A percentile compares a stretch with the other conserved stretches of the same genome.
These are phyloP conservation scores for Phaethornis superciliosus DNA, from an alignment of 2,113 vertebrate species.

Conservation along the genomic window DNA sequence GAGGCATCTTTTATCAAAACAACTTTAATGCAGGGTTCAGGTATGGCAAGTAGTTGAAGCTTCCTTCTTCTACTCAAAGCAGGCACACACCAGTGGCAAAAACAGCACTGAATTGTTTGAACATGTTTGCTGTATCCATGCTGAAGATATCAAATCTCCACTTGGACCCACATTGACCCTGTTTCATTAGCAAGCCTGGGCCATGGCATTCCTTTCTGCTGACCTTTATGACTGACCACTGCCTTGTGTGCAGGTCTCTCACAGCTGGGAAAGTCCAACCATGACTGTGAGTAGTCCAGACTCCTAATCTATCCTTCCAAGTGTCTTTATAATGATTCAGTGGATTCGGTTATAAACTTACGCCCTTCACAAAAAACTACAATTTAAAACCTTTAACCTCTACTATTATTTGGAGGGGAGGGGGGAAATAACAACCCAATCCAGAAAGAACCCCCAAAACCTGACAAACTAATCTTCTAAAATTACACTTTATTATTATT, in stretches of 20 bases:
- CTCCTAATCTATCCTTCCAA: neutral
- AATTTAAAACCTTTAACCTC: neutral
- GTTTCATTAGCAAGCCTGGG: neutral
- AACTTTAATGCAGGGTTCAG: neutral
- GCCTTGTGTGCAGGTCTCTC: neutral
- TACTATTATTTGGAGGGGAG: neutral
- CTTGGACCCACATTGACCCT: neutral
- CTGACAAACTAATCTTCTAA: neutral
- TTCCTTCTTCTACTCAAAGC: no score
- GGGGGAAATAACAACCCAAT: rapidly evolving
- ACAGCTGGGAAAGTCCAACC: neutral
- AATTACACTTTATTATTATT: neutral
- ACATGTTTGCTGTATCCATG: neutral
- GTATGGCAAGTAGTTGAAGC: neutral
- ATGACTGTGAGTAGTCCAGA: neutral
- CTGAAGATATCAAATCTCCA: neutral
- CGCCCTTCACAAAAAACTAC: neutral
- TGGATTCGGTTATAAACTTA: neutral
- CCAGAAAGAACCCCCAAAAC: neutral
- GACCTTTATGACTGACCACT: neutral
- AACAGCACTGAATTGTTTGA: no score
- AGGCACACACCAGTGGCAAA: no score
- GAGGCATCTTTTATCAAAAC: neutral
- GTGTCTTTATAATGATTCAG: neutral
- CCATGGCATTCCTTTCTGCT: neutral